Evolutionary conservation across 2,113 vertebrate genomes (phyloP), one percentile per base, ranked within the genome.

Genomic region (Siniperca chuatsi): DNA sequence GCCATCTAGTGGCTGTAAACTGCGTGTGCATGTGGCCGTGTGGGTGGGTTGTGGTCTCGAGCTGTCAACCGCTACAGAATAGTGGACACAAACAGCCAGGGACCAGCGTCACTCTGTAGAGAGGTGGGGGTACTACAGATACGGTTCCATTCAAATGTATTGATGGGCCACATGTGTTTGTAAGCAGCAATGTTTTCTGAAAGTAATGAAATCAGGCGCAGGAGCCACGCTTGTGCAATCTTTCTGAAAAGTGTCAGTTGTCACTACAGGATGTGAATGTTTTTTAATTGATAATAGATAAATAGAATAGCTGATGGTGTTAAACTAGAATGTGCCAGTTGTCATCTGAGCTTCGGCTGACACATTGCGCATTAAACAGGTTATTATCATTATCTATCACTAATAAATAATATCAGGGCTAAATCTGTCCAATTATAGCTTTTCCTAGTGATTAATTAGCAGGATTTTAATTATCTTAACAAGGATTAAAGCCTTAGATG

Each of bases 11-110:
- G 89, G 81, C 42, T 23, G 33, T 6, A 50, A 62, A 18, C 50
- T 58, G 71, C 25, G 57, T 73, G 79, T 93, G 94, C 90, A 92
- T 65, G 83, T 77, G 91, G 87, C 88, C 44, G 77, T 55, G 90
- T 89, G 95, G 94, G 83, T 95, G 95, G 94, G 95, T 89, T 89
- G 94, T 93, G 92, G 86, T 94, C 97, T 96, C 96, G 94, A 96
- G 95, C 96, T 89, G 97, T 98, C 97, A 98, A 98, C 97, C 97
- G 76, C 97, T 86, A 95, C 97, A 96, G 97, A 98, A 96, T 94
- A 97, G 97, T 97, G 97, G 96, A 96, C 90, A 92, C 96, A 96
- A 97, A 97, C 96, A 96, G 94, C 94, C 96, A 91, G 93, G 92
- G 96, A 95, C 96, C 91, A 67, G 93, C 70, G 40, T 87, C 92